Evolutionary conservation across 2,113 vertebrate genomes (phyloP), one percentile per base, ranked within the genome.

Genomic region (Lophotis ruficrista): DNA sequence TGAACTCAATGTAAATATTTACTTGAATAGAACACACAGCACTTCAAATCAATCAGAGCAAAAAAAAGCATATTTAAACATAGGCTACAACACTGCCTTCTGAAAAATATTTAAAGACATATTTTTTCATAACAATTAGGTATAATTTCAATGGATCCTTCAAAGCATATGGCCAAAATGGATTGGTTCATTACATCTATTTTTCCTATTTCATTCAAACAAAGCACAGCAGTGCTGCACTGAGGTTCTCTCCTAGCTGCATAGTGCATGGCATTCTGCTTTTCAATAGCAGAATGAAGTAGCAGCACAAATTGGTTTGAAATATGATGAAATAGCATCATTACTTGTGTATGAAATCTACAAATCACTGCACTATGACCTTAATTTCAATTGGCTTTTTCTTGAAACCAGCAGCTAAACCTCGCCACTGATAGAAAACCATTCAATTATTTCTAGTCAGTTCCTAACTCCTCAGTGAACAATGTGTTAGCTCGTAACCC

Each of bases 321-420:
- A 94, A 87, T 62, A 38, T 27, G 51, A 70, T 38, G 38, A 94
- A 94, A 89, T 68, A 60, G 6, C 38, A 78, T 54, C 51, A 62
- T 75, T 86, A 60, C 21, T 77, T 50, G 50, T 47, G n/a, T 41
- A 81, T 35, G 47, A 83, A 94, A 92, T 81, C 60, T 81, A 61
- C 62, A 89, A 87, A 83, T 69, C 62, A 62, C n/a, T 70, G 56
- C 12, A 23, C 60, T 62, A 15, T 2, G 25, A 50, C 72, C 62
- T 86, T 62, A 57, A 43, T 81, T 95, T 88, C 90, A 92, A 81
- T 77, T 70, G 62, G 16, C 17, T 81, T 86, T 80, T 89, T 66
- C 68, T 54, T 22, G 4, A 92, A 93, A 62, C 43, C 30, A 81
- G 66, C 10, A 83, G 68, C 54, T 83, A 62, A 90, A 73, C 37